These are phyloP conservation scores for Alauda arvensis DNA, from an alignment of 2,797 vertebrate species.

Conservation along the genomic window DNA sequence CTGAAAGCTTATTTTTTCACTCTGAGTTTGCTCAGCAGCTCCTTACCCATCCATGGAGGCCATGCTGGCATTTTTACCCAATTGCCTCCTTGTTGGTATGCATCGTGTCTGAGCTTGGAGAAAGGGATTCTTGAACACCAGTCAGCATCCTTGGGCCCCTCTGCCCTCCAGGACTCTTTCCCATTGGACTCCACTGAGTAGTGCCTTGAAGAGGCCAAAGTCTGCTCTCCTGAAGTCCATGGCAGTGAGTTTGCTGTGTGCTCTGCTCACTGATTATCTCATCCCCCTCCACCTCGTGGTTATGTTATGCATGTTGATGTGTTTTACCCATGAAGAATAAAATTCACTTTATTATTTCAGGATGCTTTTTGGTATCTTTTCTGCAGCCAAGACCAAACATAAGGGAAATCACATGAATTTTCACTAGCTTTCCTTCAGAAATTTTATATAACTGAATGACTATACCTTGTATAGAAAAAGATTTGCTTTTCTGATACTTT, in stretches of 20 bases:
- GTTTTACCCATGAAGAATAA: not conserved
- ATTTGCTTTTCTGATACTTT: not conserved
- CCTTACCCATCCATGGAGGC: not conserved
- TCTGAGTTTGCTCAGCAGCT: not conserved
- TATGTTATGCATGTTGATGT: rapidly evolving
- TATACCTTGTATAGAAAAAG: not conserved
- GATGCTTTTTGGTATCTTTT: not conserved
- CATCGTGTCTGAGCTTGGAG: rapidly evolving
- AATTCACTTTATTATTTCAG: not conserved
- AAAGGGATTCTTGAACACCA: not conserved
- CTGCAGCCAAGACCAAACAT: not conserved
- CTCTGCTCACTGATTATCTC: not conserved
- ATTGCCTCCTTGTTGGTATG: not conserved
- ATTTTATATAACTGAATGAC: not conserved
- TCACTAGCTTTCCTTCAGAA: not conserved
- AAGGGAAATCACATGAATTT: not conserved
- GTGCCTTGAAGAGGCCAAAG: not conserved
- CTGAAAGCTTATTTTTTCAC: not conserved
- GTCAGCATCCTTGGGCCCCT: not conserved
- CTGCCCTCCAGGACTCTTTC: not conserved
- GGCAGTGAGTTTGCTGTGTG: not conserved
- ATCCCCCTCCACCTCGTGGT: rapidly evolving
- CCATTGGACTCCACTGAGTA: not conserved
- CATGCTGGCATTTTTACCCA: not conserved
- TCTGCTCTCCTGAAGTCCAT: not conserved